These are phyloP conservation scores for Antitype chi DNA, from an alignment of 2,888 invertebrate genomes.

Conservation along the genomic window DNA sequence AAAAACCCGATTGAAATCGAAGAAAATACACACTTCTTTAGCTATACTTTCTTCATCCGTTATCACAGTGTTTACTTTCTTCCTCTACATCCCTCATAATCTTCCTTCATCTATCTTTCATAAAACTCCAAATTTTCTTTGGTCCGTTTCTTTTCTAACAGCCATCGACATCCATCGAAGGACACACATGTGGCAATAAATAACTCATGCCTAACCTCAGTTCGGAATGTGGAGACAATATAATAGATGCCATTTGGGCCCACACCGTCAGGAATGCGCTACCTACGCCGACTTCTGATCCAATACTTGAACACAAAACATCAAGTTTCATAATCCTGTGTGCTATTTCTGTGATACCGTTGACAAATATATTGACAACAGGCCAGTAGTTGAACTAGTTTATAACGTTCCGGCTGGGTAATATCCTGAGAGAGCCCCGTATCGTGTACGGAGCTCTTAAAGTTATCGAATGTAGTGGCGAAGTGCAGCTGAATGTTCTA, in stretches of 20 bases:
- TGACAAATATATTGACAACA: conserved; percentile 60
- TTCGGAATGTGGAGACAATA: conserved; percentile 78
- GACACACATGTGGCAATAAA: conserved; percentile 56
- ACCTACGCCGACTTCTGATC: conserved; percentile 77
- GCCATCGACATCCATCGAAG: conserved; percentile 12
- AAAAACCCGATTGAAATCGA: conserved; percentile 4
- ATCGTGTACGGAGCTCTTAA: conserved; percentile 50
- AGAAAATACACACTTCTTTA: not conserved
- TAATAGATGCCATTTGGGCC: conserved; percentile 76
- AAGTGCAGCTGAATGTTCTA: conserved; percentile 18
- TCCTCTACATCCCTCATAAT: not conserved
- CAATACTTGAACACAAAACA: conserved; percentile 58
- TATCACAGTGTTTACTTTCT: not conserved
- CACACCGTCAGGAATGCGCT: conserved; percentile 82
- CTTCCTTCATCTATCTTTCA: no score
- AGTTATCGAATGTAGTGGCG: conserved; percentile 41
- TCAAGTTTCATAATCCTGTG: conserved; percentile 54
- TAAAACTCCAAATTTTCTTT: not conserved
- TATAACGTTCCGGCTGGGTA: conserved; percentile 37
- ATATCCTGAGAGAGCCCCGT: conserved; percentile 61
- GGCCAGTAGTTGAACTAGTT: conserved; percentile 38
- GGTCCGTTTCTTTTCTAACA: not conserved
- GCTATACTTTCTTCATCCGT: not conserved
- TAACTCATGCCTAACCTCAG: conserved; percentile 69
- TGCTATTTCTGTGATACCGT: conserved; percentile 60